A percentile compares a stretch with the other conserved stretches of the same genome.
Conservation (phyloP, 2,888 invertebrate species). For the Ormyrus pomaceus region DNA sequence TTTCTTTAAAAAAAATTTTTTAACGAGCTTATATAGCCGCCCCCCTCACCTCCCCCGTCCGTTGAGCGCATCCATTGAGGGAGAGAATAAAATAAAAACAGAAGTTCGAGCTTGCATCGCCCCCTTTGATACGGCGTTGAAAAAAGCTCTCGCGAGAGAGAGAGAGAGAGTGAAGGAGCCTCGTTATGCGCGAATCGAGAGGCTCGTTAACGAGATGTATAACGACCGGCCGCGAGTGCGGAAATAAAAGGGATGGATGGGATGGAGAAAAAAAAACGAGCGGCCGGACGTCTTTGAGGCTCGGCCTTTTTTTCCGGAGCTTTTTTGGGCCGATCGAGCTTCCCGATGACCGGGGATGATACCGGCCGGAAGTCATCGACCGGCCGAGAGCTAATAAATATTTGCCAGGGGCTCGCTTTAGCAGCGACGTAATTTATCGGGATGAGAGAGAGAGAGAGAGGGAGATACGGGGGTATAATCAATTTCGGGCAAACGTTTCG, state of each 20-base stretch:
- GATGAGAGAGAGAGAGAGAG: neutral
- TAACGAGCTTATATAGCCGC: conserved; percentile 47
- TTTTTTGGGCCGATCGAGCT: neutral
- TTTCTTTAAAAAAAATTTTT: conserved; percentile 41
- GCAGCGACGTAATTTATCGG: conserved; percentile 20
- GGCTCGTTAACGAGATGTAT: conserved; percentile 57
- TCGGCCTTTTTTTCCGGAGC: neutral
- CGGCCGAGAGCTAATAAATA: conserved; percentile 29
- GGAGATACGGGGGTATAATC: conserved; percentile 10
- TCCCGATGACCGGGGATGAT: neutral
- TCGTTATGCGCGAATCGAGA: conserved; percentile 53
- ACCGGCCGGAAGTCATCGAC: neutral
- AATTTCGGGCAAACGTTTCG: conserved; percentile 1
- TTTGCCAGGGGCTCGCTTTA: conserved; percentile 13
- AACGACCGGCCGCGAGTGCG: conserved; percentile 37
- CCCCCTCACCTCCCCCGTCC: neutral
- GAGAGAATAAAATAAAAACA: too few species aligned
- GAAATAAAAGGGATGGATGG: conserved; percentile 9
- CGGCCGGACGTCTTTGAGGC: conserved; percentile 31
- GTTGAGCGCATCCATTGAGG: neutral
- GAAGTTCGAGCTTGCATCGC: too few species aligned
- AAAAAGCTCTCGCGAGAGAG: neutral
- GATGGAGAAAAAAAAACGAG: conserved; percentile 10
- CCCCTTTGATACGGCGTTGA: too few species aligned
- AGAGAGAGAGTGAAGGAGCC: conserved; percentile 6